Evolutionary conservation across 2,797 vertebrate genomes (phyloP).

Genomic region (Sebastes cheni): DNA sequence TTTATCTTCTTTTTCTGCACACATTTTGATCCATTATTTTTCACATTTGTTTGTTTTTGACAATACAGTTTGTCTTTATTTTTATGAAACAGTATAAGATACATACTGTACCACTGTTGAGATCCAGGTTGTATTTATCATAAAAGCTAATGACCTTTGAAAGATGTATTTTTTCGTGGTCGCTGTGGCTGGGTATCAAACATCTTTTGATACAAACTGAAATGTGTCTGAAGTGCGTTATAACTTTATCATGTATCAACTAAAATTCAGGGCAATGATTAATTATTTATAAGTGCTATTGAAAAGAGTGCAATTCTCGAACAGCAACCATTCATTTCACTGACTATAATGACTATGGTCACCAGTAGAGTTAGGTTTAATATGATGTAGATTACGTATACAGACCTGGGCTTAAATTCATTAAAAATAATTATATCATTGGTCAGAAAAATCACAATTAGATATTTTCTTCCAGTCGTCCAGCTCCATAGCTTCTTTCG

Average conservation of each 20-base stretch:
- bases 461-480: neutral
- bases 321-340: neutral
- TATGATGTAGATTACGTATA: neutral
- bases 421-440: neutral
- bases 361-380: neutral
- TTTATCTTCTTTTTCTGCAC: conserved; percentile 4
- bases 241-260: too few relatives aligned
- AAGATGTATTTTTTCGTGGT: neutral
- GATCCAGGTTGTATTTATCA: neutral
- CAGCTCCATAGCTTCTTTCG: too few relatives aligned
- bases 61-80: conserved; percentile 8
- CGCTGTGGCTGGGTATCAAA: neutral
- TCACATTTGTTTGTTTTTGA: conserved; percentile 26
- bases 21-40: conserved; percentile 2
- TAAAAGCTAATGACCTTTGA: neutral
- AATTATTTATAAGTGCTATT: neutral
- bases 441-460: neutral
- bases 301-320: neutral
- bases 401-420: neutral
- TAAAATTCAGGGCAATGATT: neutral
- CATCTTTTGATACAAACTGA: neutral
- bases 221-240: neutral
- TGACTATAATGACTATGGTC: neutral
- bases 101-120: neutral
- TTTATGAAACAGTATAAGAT: neutral